A percentile compares a stretch with the other conserved stretches of the same genome.
Conservation (phyloP, 2,113 vertebrate species). For the Pavo muticus region DNA sequence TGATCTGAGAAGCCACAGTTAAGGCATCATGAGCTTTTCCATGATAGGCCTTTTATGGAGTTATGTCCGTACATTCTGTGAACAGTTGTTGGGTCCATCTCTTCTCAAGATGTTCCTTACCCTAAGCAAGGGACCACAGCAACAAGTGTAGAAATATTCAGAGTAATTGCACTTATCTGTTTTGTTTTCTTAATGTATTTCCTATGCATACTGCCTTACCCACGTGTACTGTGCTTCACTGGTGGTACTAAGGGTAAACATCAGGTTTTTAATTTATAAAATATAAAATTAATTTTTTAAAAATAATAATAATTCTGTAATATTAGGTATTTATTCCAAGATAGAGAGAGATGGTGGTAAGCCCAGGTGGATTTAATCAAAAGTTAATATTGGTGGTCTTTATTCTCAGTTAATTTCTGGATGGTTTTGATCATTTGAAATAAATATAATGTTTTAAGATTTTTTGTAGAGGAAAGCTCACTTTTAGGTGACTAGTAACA, state of each 20-base stretch:
- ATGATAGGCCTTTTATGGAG: slow-evolving; percentile 2
- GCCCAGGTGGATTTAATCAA: background rate
- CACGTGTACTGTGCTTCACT: slow-evolving; percentile 12
- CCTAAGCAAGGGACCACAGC: background rate
- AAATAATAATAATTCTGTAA: background rate
- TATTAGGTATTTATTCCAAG: background rate
- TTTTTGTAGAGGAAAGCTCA: background rate
- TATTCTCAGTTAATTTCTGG: background rate
- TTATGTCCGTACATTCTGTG: slow-evolving; percentile 38
- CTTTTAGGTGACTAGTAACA: slow-evolving; percentile 33
- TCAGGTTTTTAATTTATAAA: background rate
- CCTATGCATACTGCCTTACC: slow-evolving; percentile 23
- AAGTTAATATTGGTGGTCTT: slow-evolving; percentile 11
- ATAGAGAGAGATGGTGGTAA: background rate
- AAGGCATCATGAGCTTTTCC: slow-evolving; percentile 3
- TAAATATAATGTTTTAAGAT: background rate
- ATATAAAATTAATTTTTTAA: background rate
- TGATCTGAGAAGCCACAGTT: slow-evolving; percentile 12
- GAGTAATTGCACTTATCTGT: slow-evolving; percentile 25
- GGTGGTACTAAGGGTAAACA: background rate
- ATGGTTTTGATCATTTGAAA: background rate
- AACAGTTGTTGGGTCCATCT: slow-evolving; percentile 17
- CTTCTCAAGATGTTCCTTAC: slow-evolving; percentile 36
- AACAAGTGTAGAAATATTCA: slow-evolving; percentile 5
- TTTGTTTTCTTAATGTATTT: slow-evolving; percentile 37